A percentile compares a stretch with the other conserved stretches of the same genome.
These are phyloP conservation scores for Xestia c-nigrum DNA, from an alignment of 2,888 invertebrate genomes.

Conservation along the genomic window DNA sequence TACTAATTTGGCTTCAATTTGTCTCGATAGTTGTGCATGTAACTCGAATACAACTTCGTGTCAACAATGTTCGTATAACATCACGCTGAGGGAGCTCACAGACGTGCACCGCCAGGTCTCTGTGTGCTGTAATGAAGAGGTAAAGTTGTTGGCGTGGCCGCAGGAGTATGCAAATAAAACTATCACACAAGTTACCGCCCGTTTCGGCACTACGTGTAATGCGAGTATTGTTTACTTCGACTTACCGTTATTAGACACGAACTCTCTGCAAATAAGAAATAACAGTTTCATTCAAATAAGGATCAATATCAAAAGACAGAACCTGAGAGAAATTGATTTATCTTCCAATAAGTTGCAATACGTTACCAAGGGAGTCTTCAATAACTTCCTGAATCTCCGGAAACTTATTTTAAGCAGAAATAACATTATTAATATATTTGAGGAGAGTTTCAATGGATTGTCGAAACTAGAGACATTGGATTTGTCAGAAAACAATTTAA, in stretches of 20 bases:
- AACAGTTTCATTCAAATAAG: constrained; percentile 79
- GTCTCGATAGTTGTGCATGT: constrained; percentile 79
- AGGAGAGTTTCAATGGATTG: constrained; percentile 91
- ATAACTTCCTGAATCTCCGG: constrained; percentile 90
- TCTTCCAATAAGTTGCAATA: constrained; percentile 90
- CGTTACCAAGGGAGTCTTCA: constrained; percentile 89
- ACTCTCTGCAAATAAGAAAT: constrained; percentile 80
- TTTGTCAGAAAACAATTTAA: constrained; percentile 92
- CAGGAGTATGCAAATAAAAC: constrained; percentile 81
- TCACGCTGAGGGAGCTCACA: constrained; percentile 79
- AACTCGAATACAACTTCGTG: constrained; percentile 75
- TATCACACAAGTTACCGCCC: constrained; percentile 76
- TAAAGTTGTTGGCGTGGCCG: constrained; percentile 71
- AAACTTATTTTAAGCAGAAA: constrained; percentile 93
- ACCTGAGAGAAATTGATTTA: constrained; percentile 91
- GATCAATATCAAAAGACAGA: constrained; percentile 78
- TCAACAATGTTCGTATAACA: constrained; percentile 82
- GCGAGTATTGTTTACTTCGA: constrained; percentile 76
- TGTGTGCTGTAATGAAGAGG: constrained; percentile 80
- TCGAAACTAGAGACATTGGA: constrained; percentile 92
- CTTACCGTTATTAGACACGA: constrained; percentile 77
- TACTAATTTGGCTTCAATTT: constrained; percentile 78
- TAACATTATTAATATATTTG: constrained; percentile 90
- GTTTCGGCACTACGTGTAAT: constrained; percentile 78
- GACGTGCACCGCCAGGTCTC: constrained; percentile 73